These are phyloP conservation scores for Melinaea marsaeus DNA, from an alignment of 2,888 invertebrate genomes.

Conservation along the genomic window DNA sequence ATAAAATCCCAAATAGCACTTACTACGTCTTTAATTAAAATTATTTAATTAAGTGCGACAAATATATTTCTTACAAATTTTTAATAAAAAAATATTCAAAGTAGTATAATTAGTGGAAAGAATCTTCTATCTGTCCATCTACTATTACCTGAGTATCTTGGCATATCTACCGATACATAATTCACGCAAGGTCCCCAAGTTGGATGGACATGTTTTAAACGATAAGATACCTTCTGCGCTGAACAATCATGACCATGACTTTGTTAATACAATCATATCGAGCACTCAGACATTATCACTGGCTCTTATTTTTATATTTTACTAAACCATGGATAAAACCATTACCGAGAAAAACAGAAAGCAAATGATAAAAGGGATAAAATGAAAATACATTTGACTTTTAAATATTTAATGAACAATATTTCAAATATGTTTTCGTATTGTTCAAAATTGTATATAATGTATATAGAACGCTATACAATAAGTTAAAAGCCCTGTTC, in stretches of 20 bases:
- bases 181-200: background rate
- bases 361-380: slow-evolving; percentile 8
- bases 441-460: slow-evolving; percentile 72
- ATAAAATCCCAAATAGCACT: too few species aligned
- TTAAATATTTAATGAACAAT: slow-evolving; percentile 76
- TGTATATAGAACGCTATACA: slow-evolving; percentile 70
- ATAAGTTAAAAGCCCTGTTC: slow-evolving; percentile 75
- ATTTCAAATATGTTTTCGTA: slow-evolving; percentile 69
- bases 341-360: too few species aligned
- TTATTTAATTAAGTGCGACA: too few species aligned
- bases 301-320: background rate
- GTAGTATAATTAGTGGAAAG: too few species aligned
- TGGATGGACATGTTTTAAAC: background rate
- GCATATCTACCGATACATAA: background rate
- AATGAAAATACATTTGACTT: slow-evolving; percentile 49
- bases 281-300: background rate
- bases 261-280: background rate
- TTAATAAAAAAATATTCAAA: too few species aligned
- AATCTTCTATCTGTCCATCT: too few species aligned
- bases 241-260: background rate
- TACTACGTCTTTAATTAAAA: too few species aligned
- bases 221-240: background rate
- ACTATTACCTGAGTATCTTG: too few species aligned
- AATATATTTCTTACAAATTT: too few species aligned
- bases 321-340: background rate